Conservation (phyloP, 1,140 invertebrate genomes). For the Macrostomum lignano region DNA sequence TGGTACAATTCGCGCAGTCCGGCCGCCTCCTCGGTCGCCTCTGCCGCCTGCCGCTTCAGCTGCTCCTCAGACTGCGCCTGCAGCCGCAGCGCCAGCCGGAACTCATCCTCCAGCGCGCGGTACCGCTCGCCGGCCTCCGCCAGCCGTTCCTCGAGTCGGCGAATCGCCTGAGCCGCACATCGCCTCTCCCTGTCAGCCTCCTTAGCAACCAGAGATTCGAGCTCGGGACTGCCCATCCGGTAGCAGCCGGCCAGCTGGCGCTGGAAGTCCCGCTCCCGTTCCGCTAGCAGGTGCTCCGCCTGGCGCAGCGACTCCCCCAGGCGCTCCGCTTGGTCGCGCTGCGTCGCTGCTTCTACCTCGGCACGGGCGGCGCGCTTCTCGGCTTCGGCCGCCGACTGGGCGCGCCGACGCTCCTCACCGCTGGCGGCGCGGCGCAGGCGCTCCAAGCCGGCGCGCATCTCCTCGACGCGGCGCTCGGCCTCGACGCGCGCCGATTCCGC, state of each 20-base stretch:
- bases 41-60: too few species aligned
- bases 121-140: too few species aligned
- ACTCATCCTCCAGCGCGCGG: constrained; percentile 3
- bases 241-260: neutral
- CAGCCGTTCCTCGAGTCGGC: neutral
- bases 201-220: neutral
- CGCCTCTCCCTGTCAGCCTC: neutral
- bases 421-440: neutral
- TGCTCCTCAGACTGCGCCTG: neutral
- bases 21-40: too few species aligned
- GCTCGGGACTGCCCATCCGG: neutral
- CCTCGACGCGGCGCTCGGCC: too few species aligned
- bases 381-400: neutral
- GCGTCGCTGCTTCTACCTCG: neutral
- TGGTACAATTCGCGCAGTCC: too few species aligned
- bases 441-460: neutral
- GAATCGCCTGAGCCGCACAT: neutral
- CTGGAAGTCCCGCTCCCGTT: neutral
- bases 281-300: neutral
- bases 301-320: neutral
- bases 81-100: neutral
- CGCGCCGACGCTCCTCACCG: neutral
- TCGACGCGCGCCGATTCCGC: neutral
- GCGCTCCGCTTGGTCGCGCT: neutral
- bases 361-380: neutral